A percentile compares a stretch with the other conserved stretches of the same genome.
Conservation (phyloP, 2,888 invertebrate genomes). For the Fabriciana adippe region DNA sequence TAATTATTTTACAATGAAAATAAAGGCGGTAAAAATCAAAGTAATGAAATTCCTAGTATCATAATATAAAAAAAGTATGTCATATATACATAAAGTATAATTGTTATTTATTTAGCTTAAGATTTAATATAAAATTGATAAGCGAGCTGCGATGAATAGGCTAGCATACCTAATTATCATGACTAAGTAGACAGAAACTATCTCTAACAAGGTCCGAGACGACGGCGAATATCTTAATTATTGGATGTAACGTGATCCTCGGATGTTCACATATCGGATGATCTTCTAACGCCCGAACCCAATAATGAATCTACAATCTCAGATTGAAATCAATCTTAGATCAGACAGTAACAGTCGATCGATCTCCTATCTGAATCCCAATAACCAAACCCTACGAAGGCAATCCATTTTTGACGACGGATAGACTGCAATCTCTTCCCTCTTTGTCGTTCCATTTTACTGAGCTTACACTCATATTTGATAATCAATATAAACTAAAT, state of each 20-base stretch:
- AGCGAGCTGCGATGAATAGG: slow-evolving; percentile 17
- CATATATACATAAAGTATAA: slow-evolving; percentile 1
- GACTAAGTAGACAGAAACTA: slow-evolving; percentile 26
- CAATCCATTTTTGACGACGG: no score
- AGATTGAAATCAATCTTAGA: no score
- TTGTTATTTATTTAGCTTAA: neutral
- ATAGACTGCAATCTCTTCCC: no score
- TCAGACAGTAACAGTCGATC: no score
- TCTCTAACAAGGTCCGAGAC: slow-evolving; percentile 21
- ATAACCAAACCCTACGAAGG: no score
- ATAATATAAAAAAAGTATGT: neutral
- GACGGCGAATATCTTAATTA: slow-evolving; percentile 57
- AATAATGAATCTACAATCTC: no score
- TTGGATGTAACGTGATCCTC: slow-evolving; percentile 58
- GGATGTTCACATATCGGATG: slow-evolving; percentile 52
- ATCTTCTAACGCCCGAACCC: no score
- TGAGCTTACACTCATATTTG: no score
- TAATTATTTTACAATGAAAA: no score
- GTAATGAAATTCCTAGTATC: neutral
- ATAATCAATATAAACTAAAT: no score
- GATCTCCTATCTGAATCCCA: no score
- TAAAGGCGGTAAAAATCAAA: neutral
- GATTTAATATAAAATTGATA: slow-evolving; percentile 16
- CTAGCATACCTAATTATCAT: slow-evolving; percentile 30
- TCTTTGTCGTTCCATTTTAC: no score